A percentile compares a stretch with the other conserved stretches of the same genome.
Evolutionary conservation across 1,140 invertebrate genomes (phyloP).

Genomic region (Lepidurus packardi): DNA sequence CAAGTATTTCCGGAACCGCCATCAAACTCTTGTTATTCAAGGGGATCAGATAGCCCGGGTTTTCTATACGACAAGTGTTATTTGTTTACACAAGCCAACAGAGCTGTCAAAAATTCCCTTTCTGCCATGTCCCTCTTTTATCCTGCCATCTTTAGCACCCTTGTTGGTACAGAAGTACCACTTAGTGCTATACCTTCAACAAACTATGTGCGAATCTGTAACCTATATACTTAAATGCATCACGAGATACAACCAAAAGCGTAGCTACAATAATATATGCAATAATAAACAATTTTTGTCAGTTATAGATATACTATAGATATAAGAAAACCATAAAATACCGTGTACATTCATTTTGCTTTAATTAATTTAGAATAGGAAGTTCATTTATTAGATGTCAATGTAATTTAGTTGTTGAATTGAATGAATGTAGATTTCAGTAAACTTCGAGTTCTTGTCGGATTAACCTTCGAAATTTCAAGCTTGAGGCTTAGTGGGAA

Average conservation of each 20-base stretch:
- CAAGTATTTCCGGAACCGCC: conserved; percentile 20
- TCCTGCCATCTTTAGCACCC: conserved; percentile 8
- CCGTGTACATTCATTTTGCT: too few species aligned
- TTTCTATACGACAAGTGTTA: conserved; percentile 15
- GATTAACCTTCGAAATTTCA: neutral
- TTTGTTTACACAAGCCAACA: conserved; percentile 10
- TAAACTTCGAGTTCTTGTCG: too few species aligned
- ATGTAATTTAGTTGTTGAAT: too few species aligned
- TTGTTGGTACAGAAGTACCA: neutral
- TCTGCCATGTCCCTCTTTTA: neutral
- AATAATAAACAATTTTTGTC: too few species aligned
- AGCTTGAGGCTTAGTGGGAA: neutral
- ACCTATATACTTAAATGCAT: neutral
- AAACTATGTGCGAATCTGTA: neutral
- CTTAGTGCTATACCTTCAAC: neutral
- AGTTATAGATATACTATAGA: too few species aligned
- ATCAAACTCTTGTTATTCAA: conserved; percentile 10
- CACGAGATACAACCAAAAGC: too few species aligned
- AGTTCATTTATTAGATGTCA: too few species aligned
- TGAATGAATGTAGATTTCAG: too few species aligned
- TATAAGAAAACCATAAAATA: too few species aligned
- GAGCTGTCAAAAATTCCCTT: conserved; percentile 1
- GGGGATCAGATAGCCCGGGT: neutral
- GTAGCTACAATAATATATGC: too few species aligned
- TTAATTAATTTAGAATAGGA: too few species aligned